Conservation (phyloP, 2,113 vertebrate genomes). For the Vimba vimba region DNA sequence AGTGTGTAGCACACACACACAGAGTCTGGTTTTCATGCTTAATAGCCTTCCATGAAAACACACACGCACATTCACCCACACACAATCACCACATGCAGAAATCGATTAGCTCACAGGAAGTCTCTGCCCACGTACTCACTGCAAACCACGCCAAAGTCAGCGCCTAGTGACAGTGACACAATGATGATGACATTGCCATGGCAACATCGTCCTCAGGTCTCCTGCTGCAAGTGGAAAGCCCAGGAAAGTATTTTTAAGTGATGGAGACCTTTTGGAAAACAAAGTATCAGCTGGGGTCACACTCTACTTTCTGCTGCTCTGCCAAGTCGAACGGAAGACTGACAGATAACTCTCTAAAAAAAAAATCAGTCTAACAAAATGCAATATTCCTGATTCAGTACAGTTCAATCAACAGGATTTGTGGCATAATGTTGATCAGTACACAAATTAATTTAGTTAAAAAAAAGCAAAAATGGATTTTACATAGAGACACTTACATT, state of each 20-base stretch:
- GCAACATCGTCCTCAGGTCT: conserved; percentile 42
- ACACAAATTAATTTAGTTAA: neutral
- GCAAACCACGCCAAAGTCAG: conserved; percentile 20
- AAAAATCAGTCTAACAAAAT: neutral
- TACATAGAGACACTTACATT: neutral
- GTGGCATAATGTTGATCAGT: neutral
- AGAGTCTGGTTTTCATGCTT: conserved; percentile 25
- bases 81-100: conserved; percentile 31
- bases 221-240: conserved; percentile 31
- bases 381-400: neutral
- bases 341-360: neutral
- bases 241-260: conserved; percentile 18
- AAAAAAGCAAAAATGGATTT: neutral
- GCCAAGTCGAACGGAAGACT: neutral
- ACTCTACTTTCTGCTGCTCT: neutral
- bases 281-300: conserved; percentile 34
- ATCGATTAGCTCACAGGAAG: conserved; percentile 46
- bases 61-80: conserved; percentile 23
- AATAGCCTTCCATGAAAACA: conserved; percentile 38
- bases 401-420: neutral
- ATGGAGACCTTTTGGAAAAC: conserved; percentile 18
- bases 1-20: conserved; percentile 15
- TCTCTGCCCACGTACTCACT: conserved; percentile 29
- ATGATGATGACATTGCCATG: conserved; percentile 53
- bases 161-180: conserved; percentile 41